Conservation (phyloP, 2,888 invertebrate genomes). For the Anticlea derivata region DNA sequence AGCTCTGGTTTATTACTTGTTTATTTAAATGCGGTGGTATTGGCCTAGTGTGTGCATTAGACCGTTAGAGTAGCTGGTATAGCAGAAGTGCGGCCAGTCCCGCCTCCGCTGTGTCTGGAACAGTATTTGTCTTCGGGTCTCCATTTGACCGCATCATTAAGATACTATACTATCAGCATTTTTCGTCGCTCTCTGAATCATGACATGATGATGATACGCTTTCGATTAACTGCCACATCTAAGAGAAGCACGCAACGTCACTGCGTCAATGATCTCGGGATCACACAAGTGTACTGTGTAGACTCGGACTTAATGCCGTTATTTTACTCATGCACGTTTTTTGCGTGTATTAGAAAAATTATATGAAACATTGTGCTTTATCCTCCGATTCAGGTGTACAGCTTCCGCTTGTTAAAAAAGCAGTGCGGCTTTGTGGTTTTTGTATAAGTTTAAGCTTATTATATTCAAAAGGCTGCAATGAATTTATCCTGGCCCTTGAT, state of each 20-base stretch:
- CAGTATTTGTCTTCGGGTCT: conserved; percentile 3
- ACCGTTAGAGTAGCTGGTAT: conserved; percentile 14
- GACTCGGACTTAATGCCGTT: conserved; percentile 9
- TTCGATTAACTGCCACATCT: conserved; percentile 10
- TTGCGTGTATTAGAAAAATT: not conserved
- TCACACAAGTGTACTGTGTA: conserved; percentile 5
- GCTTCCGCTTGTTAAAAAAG: no score
- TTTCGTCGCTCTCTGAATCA: conserved; percentile 26
- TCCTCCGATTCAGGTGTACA: no score
- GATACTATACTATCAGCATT: conserved; percentile 11
- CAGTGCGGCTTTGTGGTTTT: no score
- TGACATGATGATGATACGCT: conserved; percentile 19
- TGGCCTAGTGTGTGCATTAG: conserved; percentile 12
- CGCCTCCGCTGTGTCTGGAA: conserved; percentile 1
- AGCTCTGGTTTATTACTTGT: conserved; percentile 1
- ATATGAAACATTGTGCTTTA: no score
- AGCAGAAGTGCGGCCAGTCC: conserved; percentile 5
- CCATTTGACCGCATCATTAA: conserved; percentile 6
- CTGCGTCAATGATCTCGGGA: conserved; percentile 8
- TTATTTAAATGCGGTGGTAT: not conserved
- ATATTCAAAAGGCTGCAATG: no score
- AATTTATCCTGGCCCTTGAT: no score
- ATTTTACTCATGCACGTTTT: not conserved
- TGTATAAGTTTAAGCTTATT: no score
- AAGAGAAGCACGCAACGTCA: conserved; percentile 12